These are phyloP conservation scores for Oeneis ivallda DNA, from an alignment of 2,888 invertebrate genomes.

Conservation along the genomic window DNA sequence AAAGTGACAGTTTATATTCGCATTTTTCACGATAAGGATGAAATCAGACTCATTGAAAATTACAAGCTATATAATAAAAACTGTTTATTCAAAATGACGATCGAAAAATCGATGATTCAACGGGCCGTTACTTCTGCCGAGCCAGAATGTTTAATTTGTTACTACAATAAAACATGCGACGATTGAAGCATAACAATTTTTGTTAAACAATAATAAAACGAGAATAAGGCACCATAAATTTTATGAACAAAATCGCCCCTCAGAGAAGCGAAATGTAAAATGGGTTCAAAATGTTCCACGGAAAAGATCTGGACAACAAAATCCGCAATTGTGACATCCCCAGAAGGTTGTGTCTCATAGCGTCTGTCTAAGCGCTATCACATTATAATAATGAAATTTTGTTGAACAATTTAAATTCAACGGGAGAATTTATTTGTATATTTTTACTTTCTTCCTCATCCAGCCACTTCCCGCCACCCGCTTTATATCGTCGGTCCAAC, in stretches of 20 bases:
- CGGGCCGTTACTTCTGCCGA: no score
- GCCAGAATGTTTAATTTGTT: no score
- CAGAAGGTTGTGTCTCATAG: slow-evolving; percentile 37
- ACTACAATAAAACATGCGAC: background rate
- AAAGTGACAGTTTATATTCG: no score
- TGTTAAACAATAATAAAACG: slow-evolving; percentile 17
- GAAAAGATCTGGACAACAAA: slow-evolving; percentile 36
- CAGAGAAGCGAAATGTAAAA: slow-evolving; percentile 33
- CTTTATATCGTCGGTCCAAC: no score
- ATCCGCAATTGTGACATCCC: slow-evolving; percentile 41
- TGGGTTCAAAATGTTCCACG: slow-evolving; percentile 31
- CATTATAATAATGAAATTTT: slow-evolving; percentile 41
- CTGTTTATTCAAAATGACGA: no score
- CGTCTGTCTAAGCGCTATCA: slow-evolving; percentile 38
- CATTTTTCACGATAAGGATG: no score
- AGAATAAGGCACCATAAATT: slow-evolving; percentile 24
- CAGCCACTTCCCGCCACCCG: no score
- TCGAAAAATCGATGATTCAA: no score
- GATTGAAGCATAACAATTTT: slow-evolving; percentile 4
- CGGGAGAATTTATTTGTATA: slow-evolving; percentile 33
- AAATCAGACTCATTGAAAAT: no score
- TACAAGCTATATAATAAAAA: no score
- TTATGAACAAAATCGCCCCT: slow-evolving; percentile 27
- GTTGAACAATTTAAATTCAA: slow-evolving; percentile 36
- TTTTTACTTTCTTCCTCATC: slow-evolving; percentile 26